phyloP scores from a whole-genome alignment of 2,113 vertebrate species.

The Pangasianodon gigas region DNA sequence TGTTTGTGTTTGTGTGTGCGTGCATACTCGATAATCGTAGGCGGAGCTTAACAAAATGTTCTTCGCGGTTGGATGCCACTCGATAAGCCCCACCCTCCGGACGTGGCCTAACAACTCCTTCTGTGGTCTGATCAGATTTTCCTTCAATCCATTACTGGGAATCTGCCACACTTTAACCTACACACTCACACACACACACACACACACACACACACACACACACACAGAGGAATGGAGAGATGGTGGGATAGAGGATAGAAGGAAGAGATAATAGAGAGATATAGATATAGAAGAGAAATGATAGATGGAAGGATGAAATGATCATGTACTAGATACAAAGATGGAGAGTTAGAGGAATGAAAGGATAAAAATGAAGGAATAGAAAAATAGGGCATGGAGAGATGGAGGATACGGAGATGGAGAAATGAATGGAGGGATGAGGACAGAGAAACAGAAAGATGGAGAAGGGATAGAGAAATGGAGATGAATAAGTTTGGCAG shows the following conservation, averaged over 20 bases:
- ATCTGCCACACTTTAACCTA: slow-evolving; percentile 95
- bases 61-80: slow-evolving; percentile 92
- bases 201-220: slow-evolving; percentile 44
- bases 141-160: slow-evolving; percentile 77
- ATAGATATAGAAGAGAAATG: not conserved
- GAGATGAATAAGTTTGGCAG: not conserved
- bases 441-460: not conserved
- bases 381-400: not conserved
- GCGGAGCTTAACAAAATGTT: slow-evolving; percentile 88
- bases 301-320: not conserved
- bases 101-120: slow-evolving; percentile 84
- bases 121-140: slow-evolving; percentile 75
- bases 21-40: slow-evolving; percentile 88
- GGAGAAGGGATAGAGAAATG: not conserved
- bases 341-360: not conserved
- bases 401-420: not conserved
- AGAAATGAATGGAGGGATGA: not conserved
- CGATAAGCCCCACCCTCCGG: slow-evolving; percentile 88
- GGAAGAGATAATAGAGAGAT: not conserved
- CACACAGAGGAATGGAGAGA: not conserved
- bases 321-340: not conserved
- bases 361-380: not conserved
- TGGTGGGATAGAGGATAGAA: not conserved
- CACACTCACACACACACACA: slow-evolving; percentile 47
- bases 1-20: not conserved